Evolutionary conservation across 2,888 invertebrate species (phyloP), one percentile per base, ranked within the genome.

Genomic region (Hipparchia semele): DNA sequence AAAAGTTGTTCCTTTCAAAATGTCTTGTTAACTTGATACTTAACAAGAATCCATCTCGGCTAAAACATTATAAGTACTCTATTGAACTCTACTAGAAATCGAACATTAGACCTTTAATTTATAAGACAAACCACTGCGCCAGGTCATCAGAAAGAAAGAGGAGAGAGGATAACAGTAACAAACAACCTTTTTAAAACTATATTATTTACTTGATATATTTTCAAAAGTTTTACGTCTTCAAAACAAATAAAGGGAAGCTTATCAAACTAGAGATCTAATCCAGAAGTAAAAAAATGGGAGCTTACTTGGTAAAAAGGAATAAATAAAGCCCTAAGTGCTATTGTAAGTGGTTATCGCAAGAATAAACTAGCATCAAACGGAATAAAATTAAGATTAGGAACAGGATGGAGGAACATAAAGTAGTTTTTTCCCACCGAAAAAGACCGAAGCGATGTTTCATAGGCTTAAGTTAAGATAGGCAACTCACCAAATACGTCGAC

Each of bases 341-440:
- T 59, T 73, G 53, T 53, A 66, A 61, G 9, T 12, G 10, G 53
- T 65, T 65, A 65, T 65, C 33, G 65, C 65, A 7, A 3, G 12
- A 33, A 65, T 9, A 65, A 65, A 65, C 62, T 62, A 62, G 13
- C 62, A 49, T 49, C 62, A 46, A 33, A 46, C 7, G 33, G 53
- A 51, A 65, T 65, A 65, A 65, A 65, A 65, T 65, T 65, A 51
- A 65, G 65, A 65, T 65, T 65, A 65, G 65, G 65, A 53, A 23
- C 49, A 51, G 23, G 23, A 51, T 51, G 49, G 51, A 64, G 23
- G 64, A 64, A 13, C 65, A 53, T 65, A 53, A 62, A 53, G 33
- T 51, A 65, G 33, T 65, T 65, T 64, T 53, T 12, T 12, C 1
- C 53, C 65, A 12, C 33, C 65, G 33, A 10, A 65, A 65, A 65